Conservation (phyloP, 30 jellyfish, hydroid and myxozoan genomes). For the Rhopilema esculentum region DNA sequence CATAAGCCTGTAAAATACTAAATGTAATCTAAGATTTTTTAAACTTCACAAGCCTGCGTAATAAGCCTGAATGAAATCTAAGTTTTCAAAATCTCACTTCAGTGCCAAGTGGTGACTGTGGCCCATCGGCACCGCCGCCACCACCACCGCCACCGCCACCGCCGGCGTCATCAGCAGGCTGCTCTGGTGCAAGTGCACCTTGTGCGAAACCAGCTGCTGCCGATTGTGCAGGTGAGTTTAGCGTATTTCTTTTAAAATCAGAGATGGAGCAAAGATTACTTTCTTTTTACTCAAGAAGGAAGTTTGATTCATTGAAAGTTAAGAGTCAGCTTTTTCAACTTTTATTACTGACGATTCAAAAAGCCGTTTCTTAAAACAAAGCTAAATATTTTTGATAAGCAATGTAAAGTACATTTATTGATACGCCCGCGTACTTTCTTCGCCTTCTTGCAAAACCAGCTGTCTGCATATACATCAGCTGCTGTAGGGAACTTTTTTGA, state of each 20-base stretch:
- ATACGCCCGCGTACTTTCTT: too few relatives aligned
- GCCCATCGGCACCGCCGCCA: constrained; percentile 63
- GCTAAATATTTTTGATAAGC: too few relatives aligned
- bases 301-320: background rate
- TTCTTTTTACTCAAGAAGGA: background rate
- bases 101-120: constrained; percentile 72
- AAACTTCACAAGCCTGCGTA: background rate
- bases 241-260: too few relatives aligned
- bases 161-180: constrained; percentile 29
- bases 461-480: too few relatives aligned
- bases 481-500: too few relatives aligned
- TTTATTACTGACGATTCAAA: background rate
- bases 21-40: background rate
- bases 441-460: too few relatives aligned
- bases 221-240: constrained; percentile 27
- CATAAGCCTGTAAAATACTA: too few relatives aligned
- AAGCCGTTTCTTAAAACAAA: too few relatives aligned
- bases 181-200: constrained; percentile 23
- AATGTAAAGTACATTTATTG: too few relatives aligned
- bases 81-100: background rate
- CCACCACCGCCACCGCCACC: constrained; percentile 80
- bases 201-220: constrained; percentile 45
- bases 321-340: background rate
- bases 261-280: background rate
- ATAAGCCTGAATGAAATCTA: too few relatives aligned